Percentiles rank a stretch among this genome's conserved stretches.
These are phyloP conservation scores for Phylloscopus trochiloides DNA, from an alignment of 2,113 vertebrate genomes.

Conservation along the genomic window DNA sequence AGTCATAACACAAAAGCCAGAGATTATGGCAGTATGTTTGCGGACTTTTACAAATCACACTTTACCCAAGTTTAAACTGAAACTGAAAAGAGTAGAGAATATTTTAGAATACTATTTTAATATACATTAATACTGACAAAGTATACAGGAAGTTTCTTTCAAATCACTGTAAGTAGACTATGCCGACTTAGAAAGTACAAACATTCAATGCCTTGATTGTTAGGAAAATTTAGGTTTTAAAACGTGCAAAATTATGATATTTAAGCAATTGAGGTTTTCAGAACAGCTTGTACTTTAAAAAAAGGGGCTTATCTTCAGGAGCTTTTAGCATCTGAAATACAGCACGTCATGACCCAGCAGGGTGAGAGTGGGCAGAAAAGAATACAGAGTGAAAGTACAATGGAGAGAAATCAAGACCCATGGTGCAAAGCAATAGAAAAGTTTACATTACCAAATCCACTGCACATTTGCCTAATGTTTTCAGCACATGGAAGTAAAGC, in stretches of 20 bases:
- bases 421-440: not conserved
- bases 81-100: not conserved
- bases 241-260: not conserved
- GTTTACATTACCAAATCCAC: conserved; percentile 40
- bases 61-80: not conserved
- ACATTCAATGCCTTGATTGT: not conserved
- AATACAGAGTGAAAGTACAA: not conserved
- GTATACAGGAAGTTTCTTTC: not conserved
- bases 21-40: not conserved
- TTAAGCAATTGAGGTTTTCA: not conserved
- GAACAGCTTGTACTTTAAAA: conserved; percentile 10
- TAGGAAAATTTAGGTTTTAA: not conserved
- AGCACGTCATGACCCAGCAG: conserved; percentile 34
- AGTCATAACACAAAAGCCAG: not conserved
- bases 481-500: not conserved
- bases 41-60: not conserved
- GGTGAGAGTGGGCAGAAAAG: conserved; percentile 8
- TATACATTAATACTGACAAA: not conserved
- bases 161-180: not conserved
- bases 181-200: not conserved
- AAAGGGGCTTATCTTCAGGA: not conserved
- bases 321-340: conserved; percentile 15
- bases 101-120: not conserved
- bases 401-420: not conserved
- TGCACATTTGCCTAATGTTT: conserved; percentile 13